Conservation (phyloP, 2,888 invertebrate genomes). For the Kryphioiulus occultus region DNA sequence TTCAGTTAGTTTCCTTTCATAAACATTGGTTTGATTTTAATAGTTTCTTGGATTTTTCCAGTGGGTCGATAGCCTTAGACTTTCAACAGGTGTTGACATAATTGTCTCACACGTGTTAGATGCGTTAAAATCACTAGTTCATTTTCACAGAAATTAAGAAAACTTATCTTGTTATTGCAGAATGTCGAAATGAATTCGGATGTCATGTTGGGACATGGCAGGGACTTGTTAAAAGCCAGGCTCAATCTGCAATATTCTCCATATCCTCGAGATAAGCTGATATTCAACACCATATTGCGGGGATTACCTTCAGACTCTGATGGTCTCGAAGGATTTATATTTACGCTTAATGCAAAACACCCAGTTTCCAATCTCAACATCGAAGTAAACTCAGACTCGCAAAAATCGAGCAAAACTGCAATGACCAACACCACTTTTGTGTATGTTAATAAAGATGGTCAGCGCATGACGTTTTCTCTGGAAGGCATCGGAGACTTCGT, state of each 20-base stretch:
- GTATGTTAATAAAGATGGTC: slow-evolving; percentile 20
- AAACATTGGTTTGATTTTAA: no score
- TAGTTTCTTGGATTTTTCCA: no score
- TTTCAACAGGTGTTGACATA: no score
- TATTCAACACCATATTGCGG: background rate
- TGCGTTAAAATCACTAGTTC: no score
- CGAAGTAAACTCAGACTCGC: background rate
- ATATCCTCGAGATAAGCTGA: background rate
- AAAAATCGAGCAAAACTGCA: background rate
- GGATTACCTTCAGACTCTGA: background rate
- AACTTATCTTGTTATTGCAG: no score
- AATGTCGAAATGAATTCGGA: slow-evolving; percentile 21
- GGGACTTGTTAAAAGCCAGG: background rate
- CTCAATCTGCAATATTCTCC: slow-evolving; percentile 22
- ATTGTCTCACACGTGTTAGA: no score
- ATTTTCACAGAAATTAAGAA: no score
- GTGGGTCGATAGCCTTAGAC: no score
- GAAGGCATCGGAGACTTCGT: slow-evolving; percentile 1
- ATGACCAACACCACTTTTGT: background rate
- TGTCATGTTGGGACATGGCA: background rate
- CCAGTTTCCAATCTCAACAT: slow-evolving; percentile 39
- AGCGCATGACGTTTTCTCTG: background rate
- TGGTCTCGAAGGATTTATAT: background rate
- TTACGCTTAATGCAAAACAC: slow-evolving; percentile 7
- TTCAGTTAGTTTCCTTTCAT: no score